Evolutionary conservation across 2,113 vertebrate species (phyloP), one percentile per base, ranked within the genome.

Genomic region (Butorides virescens): DNA sequence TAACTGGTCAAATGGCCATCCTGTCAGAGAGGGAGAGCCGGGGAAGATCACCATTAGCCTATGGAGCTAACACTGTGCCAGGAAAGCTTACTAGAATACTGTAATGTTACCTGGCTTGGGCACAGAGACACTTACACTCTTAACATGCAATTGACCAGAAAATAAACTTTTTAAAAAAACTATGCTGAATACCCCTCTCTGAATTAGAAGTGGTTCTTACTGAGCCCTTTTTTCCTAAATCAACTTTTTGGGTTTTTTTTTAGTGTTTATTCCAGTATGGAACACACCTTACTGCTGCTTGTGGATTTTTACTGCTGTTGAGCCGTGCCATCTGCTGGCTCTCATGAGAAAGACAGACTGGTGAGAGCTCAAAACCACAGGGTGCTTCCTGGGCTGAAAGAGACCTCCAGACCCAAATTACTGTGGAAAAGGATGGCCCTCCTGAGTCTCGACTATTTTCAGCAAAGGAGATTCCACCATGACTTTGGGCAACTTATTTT

Each of bases 271-370:
- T 6, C 15, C 56, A 2, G 46, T 0, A 5, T 0, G 15, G 14
- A 68, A 14, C n/a, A 21, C 13, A 47, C 16, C 7, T 14, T 4
- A 0, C 10, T 4, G 32, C 13, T 0, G 0, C 37, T n/a, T 6
- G 47, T 1, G 1, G 74, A 2, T 4, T 23, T 37, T 3, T 63
- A 2, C 8, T 8, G 84, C 87, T 72, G 87, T 68, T 68, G 87
- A 75, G 42, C 66, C 17, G 2, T 76, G 95, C 96, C 96, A 95
- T 52, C 96, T 96, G 16, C 95, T 82, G 95, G 93, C 39, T 53
- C 8, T 90, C 15, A 27, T 26, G 19, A 46, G 89, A 75, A 95
- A 52, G 72, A 50, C 79, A 76, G 14, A 15, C 25, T n/a, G 52
- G 7, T 13, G 36, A 15, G 30, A 19, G 34, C 37, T 39, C 53